These are phyloP conservation scores for Cardinalis cardinalis DNA, from an alignment of 2,113 vertebrate species.

Conservation along the genomic window DNA sequence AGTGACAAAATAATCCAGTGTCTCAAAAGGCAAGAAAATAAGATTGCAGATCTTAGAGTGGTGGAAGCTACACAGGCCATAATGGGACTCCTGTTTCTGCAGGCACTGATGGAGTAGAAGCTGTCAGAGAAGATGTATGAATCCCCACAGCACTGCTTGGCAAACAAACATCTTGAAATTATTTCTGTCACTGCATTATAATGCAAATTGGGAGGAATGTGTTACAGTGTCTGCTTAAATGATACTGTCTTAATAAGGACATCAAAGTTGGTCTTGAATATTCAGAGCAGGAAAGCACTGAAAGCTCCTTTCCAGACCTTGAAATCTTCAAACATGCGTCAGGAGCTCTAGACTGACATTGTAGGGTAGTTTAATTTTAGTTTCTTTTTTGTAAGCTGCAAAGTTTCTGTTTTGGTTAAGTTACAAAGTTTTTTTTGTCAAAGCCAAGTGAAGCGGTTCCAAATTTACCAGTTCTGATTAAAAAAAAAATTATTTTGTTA, in stretches of 20 bases:
- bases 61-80: not conserved
- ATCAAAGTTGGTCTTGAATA: not conserved
- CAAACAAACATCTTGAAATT: not conserved
- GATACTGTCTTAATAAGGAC: not conserved
- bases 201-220: not conserved
- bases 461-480: not conserved
- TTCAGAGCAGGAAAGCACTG: not conserved
- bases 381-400: not conserved
- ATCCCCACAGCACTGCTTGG: not conserved
- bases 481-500: not conserved
- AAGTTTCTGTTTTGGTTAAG: not conserved
- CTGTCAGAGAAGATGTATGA: not conserved
- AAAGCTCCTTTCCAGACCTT: not conserved
- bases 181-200: not conserved
- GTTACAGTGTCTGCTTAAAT: not conserved
- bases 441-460: rapidly evolving
- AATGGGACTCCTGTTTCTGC: not conserved
- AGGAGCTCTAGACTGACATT: not conserved
- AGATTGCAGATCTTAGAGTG: not conserved
- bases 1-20: not conserved
- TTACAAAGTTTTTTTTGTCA: not conserved
- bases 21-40: not conserved
- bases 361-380: not conserved
- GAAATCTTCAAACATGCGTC: not conserved
- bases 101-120: not conserved